Evolutionary conservation across 2,888 invertebrate species (phyloP), one percentile per base, ranked within the genome.

Genomic region (Lasioglossum pauxillum): DNA sequence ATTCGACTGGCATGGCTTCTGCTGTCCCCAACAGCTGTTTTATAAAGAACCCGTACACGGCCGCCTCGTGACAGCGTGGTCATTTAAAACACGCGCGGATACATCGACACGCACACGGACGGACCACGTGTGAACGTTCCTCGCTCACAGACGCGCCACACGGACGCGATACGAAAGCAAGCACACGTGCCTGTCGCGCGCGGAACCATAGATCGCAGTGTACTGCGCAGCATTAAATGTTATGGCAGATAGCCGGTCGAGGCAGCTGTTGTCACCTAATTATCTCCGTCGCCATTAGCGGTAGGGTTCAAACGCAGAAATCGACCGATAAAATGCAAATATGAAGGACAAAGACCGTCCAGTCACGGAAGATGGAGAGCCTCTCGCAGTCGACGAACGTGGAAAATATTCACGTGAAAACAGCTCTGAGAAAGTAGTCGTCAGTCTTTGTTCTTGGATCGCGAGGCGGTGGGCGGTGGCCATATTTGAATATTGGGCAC

Each of bases 21-120:
- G 85, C 85, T 84, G 86, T 84, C 78, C 87, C 83, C 88, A 92
- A 92, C 92, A 92, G 92, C 92, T 92, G 92, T 92, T 92, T 88
- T 82, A 86, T 74, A 88, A 89, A 86, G 90, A 88, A 88, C 90
- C 87, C 91, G 79, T 88, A 82, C 78, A 84, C 78, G 75, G 64
- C 80, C 78, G 83, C 41, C 77, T 76, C 72, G 75, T 88, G 86
- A 87, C 87, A 74, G 75, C 80, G 71, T 78, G 88, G 86, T 64
- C 88, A 89, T 91, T 90, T 91, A 91, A 91, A 86, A 86, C 88
- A 86, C 89, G 86, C 86, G 83, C 80, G 74, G 35, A 73, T 57
- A 72, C 67, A 12, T 35, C 8, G 31, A 78, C 75, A 64, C 74
- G 41, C 72, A 49, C 64, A 71, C 73, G 31, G 2, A 64, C 31